Evolutionary conservation across 1,140 invertebrate species (phyloP).

Genomic region (Coboldia fuscipes): DNA sequence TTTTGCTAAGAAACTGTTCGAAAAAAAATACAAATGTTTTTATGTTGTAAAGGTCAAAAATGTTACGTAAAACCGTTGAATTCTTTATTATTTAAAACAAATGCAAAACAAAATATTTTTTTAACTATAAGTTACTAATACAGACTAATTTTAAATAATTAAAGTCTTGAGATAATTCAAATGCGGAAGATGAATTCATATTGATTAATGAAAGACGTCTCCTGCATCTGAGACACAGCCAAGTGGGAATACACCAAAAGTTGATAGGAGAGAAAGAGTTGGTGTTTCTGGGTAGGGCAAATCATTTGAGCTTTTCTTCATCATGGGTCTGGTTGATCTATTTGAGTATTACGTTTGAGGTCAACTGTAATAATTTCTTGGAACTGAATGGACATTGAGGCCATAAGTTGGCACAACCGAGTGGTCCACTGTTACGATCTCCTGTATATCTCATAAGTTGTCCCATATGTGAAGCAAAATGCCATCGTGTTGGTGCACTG

Average conservation of each 20-base stretch:
- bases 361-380: constrained; percentile 19
- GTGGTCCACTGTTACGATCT: constrained; percentile 16
- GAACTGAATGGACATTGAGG: constrained; percentile 21
- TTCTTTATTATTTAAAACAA: too few relatives aligned
- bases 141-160: too few relatives aligned
- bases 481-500: constrained; percentile 41
- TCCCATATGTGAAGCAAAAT: constrained; percentile 65
- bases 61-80: constrained; percentile 2
- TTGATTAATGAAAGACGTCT: too few relatives aligned
- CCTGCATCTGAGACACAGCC: too few relatives aligned
- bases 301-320: background rate
- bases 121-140: too few relatives aligned
- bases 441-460: constrained; percentile 32
- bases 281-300: background rate
- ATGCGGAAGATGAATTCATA: too few relatives aligned
- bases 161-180: too few relatives aligned
- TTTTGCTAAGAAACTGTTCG: constrained; percentile 12
- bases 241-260: background rate
- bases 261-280: background rate
- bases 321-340: background rate
- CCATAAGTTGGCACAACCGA: constrained; percentile 21
- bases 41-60: constrained; percentile 7
- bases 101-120: too few relatives aligned
- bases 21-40: constrained; percentile 9
- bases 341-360: constrained; percentile 12